Base-by-base conservation (phyloP, 2,888 invertebrate species). In the Diarsia brunnea region DNA sequence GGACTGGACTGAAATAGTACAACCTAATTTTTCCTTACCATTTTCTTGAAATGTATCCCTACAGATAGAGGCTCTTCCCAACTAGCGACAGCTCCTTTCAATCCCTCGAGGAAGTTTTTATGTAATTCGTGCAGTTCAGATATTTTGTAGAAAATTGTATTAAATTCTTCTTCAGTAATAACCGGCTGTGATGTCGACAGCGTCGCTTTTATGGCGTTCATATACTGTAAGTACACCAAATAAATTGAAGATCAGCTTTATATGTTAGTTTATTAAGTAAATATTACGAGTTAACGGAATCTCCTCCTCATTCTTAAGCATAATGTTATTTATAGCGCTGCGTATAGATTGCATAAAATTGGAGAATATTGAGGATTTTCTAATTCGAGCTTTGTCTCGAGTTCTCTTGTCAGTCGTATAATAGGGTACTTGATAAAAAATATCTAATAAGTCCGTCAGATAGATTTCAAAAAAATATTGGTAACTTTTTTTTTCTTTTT, bases 121-220 rank as follows among this genome's bases (percentile, higher is more conserved):
- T 99, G 99, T 73, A 98, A 97, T 68, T 97, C 97, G 91, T 98
- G 98, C 67, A 99, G 96, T 89, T 99, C 98, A 1, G 98, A 98
- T 93, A 99, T 98, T 95, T 99, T 98, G 93, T 98, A 99, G 95
- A 99, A 99, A 92, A 99, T 99, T 12, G 98, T 98, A 85, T 98
- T 98, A 92, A 99, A 98, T 92, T 99, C 99, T 83, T 98, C 98
- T 91, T 98, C 98, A 1, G 98, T 98, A 90, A 99, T 98, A 79
- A 99, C 98, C 65, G 99, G 99, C 93, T 99, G 98, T 16, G 99
- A 98, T 74, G 98, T 98, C 66, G 98, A 98, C 81, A 98, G 95
- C 19, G 98, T 98, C 66, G 99, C 98, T 93, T 98, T 98, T 88
- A 99, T 98, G 31, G 98, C 98, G 92, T 98, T 98, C 98, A 98